Percentiles rank a stretch among this genome's conserved stretches.
These are phyloP conservation scores for Tenebrosternarchus preto DNA, from an alignment of 2,113 vertebrate genomes.

Conservation along the genomic window DNA sequence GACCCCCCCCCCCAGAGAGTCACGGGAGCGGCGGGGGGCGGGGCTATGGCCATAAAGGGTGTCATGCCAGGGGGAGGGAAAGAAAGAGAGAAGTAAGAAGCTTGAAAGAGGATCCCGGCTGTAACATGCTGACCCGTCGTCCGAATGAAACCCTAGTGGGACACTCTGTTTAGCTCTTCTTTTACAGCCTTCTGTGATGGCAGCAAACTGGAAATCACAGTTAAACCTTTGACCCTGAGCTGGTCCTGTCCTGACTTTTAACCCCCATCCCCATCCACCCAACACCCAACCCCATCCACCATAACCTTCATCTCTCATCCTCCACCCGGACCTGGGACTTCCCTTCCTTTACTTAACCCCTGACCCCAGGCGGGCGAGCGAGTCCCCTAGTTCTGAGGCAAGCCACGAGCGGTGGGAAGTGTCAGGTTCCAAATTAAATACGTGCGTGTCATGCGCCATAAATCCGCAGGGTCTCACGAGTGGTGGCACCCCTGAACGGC, in stretches of 20 bases:
- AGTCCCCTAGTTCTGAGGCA: constrained; percentile 86
- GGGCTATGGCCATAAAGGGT: constrained; percentile 66
- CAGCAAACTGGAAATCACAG: constrained; percentile 59
- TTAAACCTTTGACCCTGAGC: constrained; percentile 76
- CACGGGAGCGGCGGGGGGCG: background rate
- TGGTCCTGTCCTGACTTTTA: constrained; percentile 65
- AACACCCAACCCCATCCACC: constrained; percentile 49
- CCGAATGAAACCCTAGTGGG: constrained; percentile 39
- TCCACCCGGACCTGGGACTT: constrained; percentile 68
- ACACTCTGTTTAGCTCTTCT: constrained; percentile 43
- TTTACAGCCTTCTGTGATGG: constrained; percentile 59
- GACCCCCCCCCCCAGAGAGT: too few relatives aligned
- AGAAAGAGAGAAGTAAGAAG: background rate
- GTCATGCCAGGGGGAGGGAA: constrained; percentile 53
- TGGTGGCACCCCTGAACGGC: constrained; percentile 72
- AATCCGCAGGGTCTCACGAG: constrained; percentile 80
- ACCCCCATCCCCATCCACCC: constrained; percentile 53
- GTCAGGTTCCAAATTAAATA: constrained; percentile 99
- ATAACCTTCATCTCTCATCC: constrained; percentile 16
- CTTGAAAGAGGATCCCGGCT: constrained; percentile 51
- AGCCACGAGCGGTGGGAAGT: constrained; percentile 92
- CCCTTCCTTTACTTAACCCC: constrained; percentile 99
- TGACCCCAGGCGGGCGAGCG: constrained; percentile 89
- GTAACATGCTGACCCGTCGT: constrained; percentile 49
- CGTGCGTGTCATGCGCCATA: constrained; percentile 92